Evolutionary conservation across 2,888 invertebrate species (phyloP), one percentile per base, ranked within the genome.

Genomic region (Pheosia gnoma): DNA sequence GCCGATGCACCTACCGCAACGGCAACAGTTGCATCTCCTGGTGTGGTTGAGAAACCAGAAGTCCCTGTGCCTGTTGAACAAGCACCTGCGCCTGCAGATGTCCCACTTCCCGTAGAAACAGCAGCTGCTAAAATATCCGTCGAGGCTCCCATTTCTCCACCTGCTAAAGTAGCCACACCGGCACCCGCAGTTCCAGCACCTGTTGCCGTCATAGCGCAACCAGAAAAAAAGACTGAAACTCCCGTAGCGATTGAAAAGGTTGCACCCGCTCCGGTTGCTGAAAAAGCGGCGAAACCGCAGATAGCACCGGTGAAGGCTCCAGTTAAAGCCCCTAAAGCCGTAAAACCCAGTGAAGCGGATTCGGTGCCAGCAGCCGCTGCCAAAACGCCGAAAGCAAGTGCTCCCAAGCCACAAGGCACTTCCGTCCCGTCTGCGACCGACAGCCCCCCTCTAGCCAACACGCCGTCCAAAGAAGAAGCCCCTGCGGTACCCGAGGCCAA

Each of bases 371-470:
- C 60, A 10, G 45, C 57, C 4, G 66, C 54, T n/a, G 25, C 62
- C 49, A 62, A 59, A 52, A 37, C 69, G 7, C 62, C 71, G 3
- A 47, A 58, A 0, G 13, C 60, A 4, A 59, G 41, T 0, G 9
- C 70, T 43, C 59, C 69, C 52, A 60, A 59, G 56, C 57, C 72
- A 49, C 66, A 62, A 52, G 66, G 67, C 25, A 73, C 81, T 49
- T 80, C 84, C 4, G 72, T 57, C 7, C 58, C 69, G 3, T 61
- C 67, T 5, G 66, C 76, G 37, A 70, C 81, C 11, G 93, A 93
- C 68, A 93, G 93, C 66, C 92, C 91, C 37, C 92, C 93, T 3
- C 77, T 93, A 60, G 92, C 87, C 59, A 81, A 85, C 73, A 92
- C 93, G 10, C 92, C 94, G 58, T 85, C 90, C 62, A 90, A 89